phyloP scores from a whole-genome alignment of 2,888 invertebrate species.

The Melinaea marsaeus region DNA sequence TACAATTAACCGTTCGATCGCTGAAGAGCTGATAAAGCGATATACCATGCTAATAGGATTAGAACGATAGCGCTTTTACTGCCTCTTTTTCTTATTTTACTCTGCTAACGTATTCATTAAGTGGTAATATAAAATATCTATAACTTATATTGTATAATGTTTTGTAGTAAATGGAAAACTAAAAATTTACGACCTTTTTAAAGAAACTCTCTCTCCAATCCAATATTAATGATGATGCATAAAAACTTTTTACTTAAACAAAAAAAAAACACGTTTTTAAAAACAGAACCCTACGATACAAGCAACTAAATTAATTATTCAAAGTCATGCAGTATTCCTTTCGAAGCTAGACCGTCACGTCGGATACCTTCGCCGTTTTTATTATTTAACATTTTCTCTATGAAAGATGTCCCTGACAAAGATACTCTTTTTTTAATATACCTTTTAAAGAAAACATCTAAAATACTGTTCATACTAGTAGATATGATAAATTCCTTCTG shows the following conservation, averaged over 20 bases:
- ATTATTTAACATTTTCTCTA: conserved; percentile 4
- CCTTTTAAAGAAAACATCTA: background rate
- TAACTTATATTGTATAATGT: background rate
- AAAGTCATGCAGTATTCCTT: conserved; percentile 6
- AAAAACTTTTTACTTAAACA: background rate
- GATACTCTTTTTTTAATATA: background rate
- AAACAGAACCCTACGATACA: conserved; percentile 1
- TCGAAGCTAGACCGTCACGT: conserved; percentile 1
- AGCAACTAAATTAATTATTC: conserved; percentile 5
- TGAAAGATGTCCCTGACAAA: conserved; percentile 1
- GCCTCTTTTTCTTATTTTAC: background rate
- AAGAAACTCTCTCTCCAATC: background rate
- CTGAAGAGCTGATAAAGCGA: conserved; percentile 6
- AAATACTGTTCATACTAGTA: background rate
- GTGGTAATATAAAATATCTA: background rate
- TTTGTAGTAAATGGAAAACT: background rate
- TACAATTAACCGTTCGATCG: background rate
- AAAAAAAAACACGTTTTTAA: background rate
- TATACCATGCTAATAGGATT: conserved; percentile 3
- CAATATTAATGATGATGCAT: background rate
- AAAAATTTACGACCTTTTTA: background rate
- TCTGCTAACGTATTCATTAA: conserved; percentile 5
- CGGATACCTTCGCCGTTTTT: conserved; percentile 1
- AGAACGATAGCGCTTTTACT: background rate
- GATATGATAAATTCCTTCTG: background rate